Conservation (phyloP, 2,797 vertebrate species). For the Hozukius guyotensis region DNA sequence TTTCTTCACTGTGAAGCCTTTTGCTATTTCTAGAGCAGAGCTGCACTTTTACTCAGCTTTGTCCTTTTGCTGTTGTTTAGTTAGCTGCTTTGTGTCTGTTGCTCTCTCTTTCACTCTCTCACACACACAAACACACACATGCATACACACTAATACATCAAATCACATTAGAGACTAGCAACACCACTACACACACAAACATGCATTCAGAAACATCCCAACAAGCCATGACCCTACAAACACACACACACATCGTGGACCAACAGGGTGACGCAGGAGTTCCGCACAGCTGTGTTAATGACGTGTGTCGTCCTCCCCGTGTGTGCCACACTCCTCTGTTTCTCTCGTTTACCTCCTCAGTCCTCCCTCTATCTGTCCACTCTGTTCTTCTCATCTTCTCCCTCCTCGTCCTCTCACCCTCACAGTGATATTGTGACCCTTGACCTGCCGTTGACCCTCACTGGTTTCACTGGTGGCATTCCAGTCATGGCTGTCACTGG, state of each 20-base stretch:
- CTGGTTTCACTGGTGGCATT: slow-evolving; percentile 54
- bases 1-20: slow-evolving; percentile 40
- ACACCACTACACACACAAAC: background rate
- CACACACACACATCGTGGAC: background rate
- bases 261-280: background rate
- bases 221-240: background rate
- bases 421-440: slow-evolving; percentile 25
- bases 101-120: background rate
- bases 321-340: slow-evolving; percentile 21
- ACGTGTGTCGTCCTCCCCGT: background rate
- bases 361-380: background rate
- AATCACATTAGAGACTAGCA: background rate
- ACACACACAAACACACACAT: background rate
- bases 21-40: slow-evolving; percentile 49
- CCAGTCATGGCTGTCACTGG: slow-evolving; percentile 24
- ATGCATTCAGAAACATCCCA: background rate
- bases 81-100: slow-evolving; percentile 52
- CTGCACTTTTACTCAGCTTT: slow-evolving; percentile 46
- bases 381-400: slow-evolving; percentile 54
- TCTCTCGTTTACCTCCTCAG: slow-evolving; percentile 26
- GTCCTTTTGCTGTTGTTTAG: slow-evolving; percentile 63
- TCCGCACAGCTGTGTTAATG: background rate
- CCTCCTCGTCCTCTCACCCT: background rate
- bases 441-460: slow-evolving; percentile 45
- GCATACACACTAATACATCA: background rate